Base-by-base conservation (phyloP, 30 jellyfish, hydroid and myxozoan genomes). In the Aurelia aurita region DNA sequence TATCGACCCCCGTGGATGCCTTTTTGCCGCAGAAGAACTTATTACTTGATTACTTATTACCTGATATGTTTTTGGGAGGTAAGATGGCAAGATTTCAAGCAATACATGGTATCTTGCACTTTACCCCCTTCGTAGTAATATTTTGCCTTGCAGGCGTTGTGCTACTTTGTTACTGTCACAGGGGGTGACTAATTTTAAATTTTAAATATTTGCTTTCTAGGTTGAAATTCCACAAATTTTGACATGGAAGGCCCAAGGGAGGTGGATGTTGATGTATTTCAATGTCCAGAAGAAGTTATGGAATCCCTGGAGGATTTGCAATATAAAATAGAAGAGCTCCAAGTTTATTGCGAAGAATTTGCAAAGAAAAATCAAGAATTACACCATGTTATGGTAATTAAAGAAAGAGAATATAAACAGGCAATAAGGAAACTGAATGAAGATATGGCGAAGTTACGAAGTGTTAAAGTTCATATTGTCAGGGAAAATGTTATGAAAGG, bases 311-410 rank as follows among this genome's bases (percentile, higher is more conserved):
- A 89, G 68, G 92, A 79, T 47, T 46, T 89, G 57, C 93, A 89
- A 47, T 83, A 63, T 16, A 89, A 70, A 60, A 77, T 89, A 10
- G 90, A 69, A 69, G 97, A 89, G 73, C 86, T 89, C 22, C 97
- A 89, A 54, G 55, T 72, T 34, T 80, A 20, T 19, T 89, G 90
- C 45, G 95, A 80, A 31, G 97, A 72, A 5, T 49, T 67, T 27
- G 87, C 73, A 61, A 71, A 70, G 67, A 83, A 71, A 43, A 69
- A 83, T 58, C 49, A 35, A n/a, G 87, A 89, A 39, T 43, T 89
- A 69, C 93, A 80, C 43, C 68, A 80, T 31, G 20, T 1, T 20
- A n/a, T 57, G n/a, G 21, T 77, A 31, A 64, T 58, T 27, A 59
- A 49, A 51, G 97, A 89, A 62, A 54, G 28, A 28, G 97, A 80